Conservation (phyloP, 2,797 vertebrate genomes). For the Rhinichthys osculus region DNA sequence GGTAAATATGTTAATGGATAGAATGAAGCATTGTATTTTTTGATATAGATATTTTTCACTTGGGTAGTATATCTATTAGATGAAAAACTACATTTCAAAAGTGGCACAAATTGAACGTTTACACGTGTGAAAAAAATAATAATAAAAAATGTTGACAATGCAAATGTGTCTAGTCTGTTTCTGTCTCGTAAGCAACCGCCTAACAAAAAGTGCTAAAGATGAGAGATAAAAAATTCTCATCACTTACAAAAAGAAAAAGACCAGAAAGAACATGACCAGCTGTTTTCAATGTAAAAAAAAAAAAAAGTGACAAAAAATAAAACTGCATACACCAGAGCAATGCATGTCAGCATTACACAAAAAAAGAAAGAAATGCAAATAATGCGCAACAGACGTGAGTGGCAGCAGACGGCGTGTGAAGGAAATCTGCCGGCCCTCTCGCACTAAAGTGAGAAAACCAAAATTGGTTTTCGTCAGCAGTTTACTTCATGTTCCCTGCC, state of each 20-base stretch:
- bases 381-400: background rate
- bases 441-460: background rate
- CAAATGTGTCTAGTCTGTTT: background rate
- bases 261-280: background rate
- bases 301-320: background rate
- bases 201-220: background rate
- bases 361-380: background rate
- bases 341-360: background rate
- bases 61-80: background rate
- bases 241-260: background rate
- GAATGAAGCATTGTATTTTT: no score
- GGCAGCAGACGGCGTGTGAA: background rate
- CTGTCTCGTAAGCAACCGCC: background rate
- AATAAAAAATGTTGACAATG: background rate
- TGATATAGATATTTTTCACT: no score
- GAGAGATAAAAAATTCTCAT: no score
- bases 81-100: background rate
- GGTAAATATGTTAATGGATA: no score
- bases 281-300: background rate
- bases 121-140: accelerated
- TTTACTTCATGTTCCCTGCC: conserved; percentile 42
- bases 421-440: conserved; percentile 23
- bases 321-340: background rate
- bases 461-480: background rate
- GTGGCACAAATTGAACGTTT: background rate